Base-by-base conservation (phyloP, 2,888 invertebrate species). In the Odontocolon sp. region DNA sequence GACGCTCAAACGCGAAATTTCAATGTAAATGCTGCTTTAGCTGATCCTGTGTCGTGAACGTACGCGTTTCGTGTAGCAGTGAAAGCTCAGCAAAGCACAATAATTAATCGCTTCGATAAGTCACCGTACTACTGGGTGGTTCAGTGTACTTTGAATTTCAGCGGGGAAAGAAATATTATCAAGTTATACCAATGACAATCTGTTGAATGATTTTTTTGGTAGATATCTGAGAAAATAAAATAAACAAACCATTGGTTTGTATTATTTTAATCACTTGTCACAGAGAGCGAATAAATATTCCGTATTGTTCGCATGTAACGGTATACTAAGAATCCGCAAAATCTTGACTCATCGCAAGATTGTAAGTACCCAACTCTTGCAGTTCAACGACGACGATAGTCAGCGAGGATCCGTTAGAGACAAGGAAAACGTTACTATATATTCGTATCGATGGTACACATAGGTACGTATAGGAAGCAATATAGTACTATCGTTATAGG, bases 1-100 rank as follows among this genome's bases (percentile, higher is more conserved):
- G 77, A 72, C 77, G 72, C 77, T 72, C 68, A 77, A 77, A 77
- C 68, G 72, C 77, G 56, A 77, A 77, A 72, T 72, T 64, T 77
- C 77, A 77, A 77, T 72, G 72, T 57, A 68, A 72, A 77, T 68
- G 68, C 56, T 59, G 57, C 42, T 21, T 21, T n/a, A 45, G 16
- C 26, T 11, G 26, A 21, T 31, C 11, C 3, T 6, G 18, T 40
- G n/a, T 28, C 54, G 67, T 42, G 40, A 42, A 61, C 38, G 42
- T 52, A 26, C 28, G 36, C 42, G 28, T 38, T 59, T 16, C 16
- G 14, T 33, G n/a, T 8, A 26, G 47, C 28, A 52, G 59, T 66
- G 66, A 59, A 63, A 77, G 63, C 72, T 77, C 59, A 68, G 63
- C 68, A 57, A 63, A 71, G 56, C 56, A 56, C 63, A 66, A 70